Evolutionary conservation across 2,888 invertebrate genomes (phyloP).

Genomic region (Melanchra persicariae): DNA sequence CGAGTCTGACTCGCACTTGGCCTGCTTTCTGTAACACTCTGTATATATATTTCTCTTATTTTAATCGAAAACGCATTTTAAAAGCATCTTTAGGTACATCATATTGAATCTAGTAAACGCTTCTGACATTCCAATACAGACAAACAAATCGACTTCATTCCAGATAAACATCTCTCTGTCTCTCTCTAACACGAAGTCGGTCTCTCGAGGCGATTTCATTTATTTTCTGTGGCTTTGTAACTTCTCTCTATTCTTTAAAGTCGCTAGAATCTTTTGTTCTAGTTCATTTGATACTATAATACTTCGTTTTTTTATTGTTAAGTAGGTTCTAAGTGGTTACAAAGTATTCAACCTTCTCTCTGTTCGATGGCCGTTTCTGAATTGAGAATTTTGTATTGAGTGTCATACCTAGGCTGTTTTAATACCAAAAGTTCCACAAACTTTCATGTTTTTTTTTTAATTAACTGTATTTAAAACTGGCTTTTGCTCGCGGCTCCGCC

Average conservation of each 20-base stretch:
- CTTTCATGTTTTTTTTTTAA: too few species aligned
- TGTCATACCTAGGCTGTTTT: too few species aligned
- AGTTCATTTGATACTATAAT: slow-evolving; percentile 1
- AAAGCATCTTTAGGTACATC: background rate
- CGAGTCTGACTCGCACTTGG: too few species aligned
- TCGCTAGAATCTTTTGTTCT: slow-evolving; percentile 39
- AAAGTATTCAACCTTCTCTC: slow-evolving; percentile 14
- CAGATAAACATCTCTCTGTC: background rate
- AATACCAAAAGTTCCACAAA: too few species aligned
- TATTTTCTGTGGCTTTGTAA: slow-evolving; percentile 46
- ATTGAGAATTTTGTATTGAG: too few species aligned
- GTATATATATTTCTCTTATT: too few species aligned
- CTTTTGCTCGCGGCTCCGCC: too few species aligned
- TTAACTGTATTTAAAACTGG: too few species aligned
- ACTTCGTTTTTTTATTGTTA: slow-evolving; percentile 22
- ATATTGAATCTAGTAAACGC: background rate
- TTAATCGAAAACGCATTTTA: too few species aligned
- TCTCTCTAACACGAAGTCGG: slow-evolving; percentile 20
- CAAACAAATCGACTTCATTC: background rate
- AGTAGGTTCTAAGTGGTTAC: slow-evolving; percentile 1
- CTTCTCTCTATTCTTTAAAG: slow-evolving; percentile 18
- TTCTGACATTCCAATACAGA: background rate
- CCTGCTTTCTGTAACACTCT: too few species aligned
- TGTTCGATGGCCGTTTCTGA: background rate
- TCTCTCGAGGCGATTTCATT: slow-evolving; percentile 29